Evolutionary conservation across 2,888 invertebrate genomes (phyloP), one percentile per base, ranked within the genome.

Genomic region (Acrobasis suavella): DNA sequence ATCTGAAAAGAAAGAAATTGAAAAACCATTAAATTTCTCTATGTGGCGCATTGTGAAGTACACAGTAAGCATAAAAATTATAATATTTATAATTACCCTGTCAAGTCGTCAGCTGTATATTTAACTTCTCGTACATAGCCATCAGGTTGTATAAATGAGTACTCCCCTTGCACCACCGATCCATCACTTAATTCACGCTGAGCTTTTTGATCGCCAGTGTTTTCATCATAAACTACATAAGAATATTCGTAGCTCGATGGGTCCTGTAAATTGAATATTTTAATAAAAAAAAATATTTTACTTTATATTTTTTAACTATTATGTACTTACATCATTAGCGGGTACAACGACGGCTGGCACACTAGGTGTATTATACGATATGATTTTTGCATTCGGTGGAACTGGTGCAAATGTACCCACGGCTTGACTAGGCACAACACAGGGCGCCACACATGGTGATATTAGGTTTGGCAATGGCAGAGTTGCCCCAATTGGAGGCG

Each of bases 121-220:
- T 91, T 84, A 9, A 93, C 93, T 72, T 93, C 92, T 32, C 93
- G 86, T 51, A 91, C 76, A 64, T 89, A 89, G 64, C 93, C 93
- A 70, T 93, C 93, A 8, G 93, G 93, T 77, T 93, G 93, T 39
- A 93, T 78, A 60, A 93, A 85, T 2, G 93, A 88, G 77, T 93
- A 93, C 65, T 91, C 87, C 50, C 93, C 93, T 60, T 89, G 91
- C 15, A 93, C 93, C 38, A 89, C 86, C 64, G 89, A 86, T 8
- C 93, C 93, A 71, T 93, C 93, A 65, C 93, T 91, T 15, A 84
- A 77, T 72, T 94, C 94, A 62, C 87, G 88, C 77, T 93, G 93
- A 16, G 86, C 80, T 71, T 93, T 93, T 65, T 89, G 87, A 69
- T 94, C 94, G 38, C 94, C 94, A 17, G 94, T 93, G 64, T 86